Percentiles rank a stretch among this genome's conserved stretches.
phyloP scores from a whole-genome alignment of 2,888 invertebrate genomes.

The Brassicogethes aeneus region DNA sequence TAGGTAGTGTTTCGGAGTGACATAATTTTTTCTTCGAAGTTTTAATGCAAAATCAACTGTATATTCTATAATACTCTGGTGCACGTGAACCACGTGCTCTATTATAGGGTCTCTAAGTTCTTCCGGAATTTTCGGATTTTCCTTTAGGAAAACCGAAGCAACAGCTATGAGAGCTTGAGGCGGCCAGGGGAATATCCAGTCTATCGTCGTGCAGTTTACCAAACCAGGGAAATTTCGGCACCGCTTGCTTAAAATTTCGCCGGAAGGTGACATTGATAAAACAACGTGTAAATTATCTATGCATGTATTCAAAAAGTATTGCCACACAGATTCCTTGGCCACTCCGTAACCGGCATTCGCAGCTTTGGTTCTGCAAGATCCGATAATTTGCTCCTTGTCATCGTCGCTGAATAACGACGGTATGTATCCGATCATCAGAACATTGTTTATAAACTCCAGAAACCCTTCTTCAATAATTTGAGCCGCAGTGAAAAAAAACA shows the following conservation, averaged over 20 bases:
- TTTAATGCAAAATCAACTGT: constrained; percentile 63
- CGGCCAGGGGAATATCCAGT: constrained; percentile 94
- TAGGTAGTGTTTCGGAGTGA: constrained; percentile 87
- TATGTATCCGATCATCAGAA: constrained; percentile 77
- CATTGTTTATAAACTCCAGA: constrained; percentile 84
- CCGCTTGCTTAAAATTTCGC: constrained; percentile 70
- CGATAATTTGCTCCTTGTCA: constrained; percentile 75
- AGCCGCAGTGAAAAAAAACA: constrained; percentile 76
- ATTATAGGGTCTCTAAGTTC: constrained; percentile 56
- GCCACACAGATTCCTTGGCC: constrained; percentile 78
- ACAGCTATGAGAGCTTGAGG: constrained; percentile 81
- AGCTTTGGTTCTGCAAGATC: constrained; percentile 59
- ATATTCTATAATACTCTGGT: constrained; percentile 63
- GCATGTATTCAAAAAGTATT: constrained; percentile 68
- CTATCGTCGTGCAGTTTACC: constrained; percentile 85
- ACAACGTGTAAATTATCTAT: constrained; percentile 84
- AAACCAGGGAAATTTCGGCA: constrained; percentile 88
- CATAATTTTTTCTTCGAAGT: constrained; percentile 72
- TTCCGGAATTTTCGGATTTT: constrained; percentile 42
- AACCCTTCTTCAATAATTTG: constrained; percentile 79
- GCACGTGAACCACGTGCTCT: constrained; percentile 80
- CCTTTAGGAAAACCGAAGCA: constrained; percentile 73
- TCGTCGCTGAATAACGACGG: constrained; percentile 82
- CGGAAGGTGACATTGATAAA: constrained; percentile 81
- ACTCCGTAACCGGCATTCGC: constrained; percentile 61